Evolutionary conservation across 2,797 vertebrate species (phyloP).

Genomic region (Carduelis carduelis): DNA sequence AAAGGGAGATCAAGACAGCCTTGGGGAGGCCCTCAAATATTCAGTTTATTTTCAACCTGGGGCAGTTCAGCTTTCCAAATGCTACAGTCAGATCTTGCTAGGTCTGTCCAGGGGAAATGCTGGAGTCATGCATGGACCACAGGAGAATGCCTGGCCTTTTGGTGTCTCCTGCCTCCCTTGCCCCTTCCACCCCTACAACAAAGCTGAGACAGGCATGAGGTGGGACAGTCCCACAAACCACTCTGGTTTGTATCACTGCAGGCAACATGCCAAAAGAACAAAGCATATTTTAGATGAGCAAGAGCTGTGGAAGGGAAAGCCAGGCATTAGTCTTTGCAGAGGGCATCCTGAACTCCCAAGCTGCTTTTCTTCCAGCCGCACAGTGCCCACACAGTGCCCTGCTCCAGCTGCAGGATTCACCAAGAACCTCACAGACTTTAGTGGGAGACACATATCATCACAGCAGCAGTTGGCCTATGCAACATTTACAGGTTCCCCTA

Average conservation of each 20-base stretch:
- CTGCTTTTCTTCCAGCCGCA: background rate
- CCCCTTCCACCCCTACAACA: background rate
- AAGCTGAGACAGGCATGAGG: background rate
- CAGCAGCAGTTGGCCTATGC: background rate
- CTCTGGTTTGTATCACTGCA: background rate
- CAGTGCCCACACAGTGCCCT: background rate
- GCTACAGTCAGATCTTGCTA: background rate
- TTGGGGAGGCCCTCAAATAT: background rate
- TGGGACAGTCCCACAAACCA: background rate
- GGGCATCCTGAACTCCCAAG: background rate
- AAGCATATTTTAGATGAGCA: background rate
- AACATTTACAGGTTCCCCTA: background rate
- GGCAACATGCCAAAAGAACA: rapidly evolving
- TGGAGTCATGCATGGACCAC: background rate
- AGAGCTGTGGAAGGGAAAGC: background rate
- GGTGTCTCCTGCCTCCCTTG: background rate
- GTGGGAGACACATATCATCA: rapidly evolving
- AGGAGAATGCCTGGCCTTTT: background rate
- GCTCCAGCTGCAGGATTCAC: background rate
- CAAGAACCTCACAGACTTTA: background rate
- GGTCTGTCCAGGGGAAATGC: background rate
- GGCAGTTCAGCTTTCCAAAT: background rate
- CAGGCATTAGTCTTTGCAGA: background rate
- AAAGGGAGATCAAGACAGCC: background rate
- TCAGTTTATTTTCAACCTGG: background rate